phyloP scores from a whole-genome alignment of 1,140 invertebrate species.

The Pseudomyrmex sp. region DNA sequence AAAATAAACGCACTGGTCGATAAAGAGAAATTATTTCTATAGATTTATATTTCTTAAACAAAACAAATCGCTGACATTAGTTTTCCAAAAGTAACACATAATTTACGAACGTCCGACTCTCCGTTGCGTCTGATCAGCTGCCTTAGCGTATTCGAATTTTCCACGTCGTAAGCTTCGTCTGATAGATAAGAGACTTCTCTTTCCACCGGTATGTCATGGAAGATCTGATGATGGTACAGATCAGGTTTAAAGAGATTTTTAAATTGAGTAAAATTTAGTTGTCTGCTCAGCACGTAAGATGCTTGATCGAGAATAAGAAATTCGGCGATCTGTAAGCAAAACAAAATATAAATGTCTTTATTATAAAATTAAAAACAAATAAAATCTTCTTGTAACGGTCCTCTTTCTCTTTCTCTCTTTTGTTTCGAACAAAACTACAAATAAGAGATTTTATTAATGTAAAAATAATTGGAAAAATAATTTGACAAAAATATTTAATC shows the following conservation, averaged over 20 bases:
- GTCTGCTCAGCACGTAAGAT: constrained; percentile 42
- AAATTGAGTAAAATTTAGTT: constrained; percentile 61
- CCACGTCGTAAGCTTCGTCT: constrained; percentile 60
- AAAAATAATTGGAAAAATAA: no score
- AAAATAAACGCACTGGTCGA: neutral
- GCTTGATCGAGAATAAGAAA: constrained; percentile 41
- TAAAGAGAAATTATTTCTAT: no score
- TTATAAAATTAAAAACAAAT: constrained; percentile 7
- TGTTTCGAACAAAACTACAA: neutral
- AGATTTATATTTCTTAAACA: no score
- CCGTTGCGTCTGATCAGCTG: constrained; percentile 63
- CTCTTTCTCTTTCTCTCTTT: no score
- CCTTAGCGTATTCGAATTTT: constrained; percentile 6
- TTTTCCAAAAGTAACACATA: neutral
- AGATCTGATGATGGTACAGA: neutral
- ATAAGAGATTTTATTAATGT: no score
- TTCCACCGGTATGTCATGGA: neutral
- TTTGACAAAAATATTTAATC: neutral
- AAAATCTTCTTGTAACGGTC: no score
- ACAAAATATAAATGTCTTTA: neutral
- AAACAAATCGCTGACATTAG: no score
- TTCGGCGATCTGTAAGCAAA: constrained; percentile 57
- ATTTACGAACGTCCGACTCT: constrained; percentile 70
- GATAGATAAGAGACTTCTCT: constrained; percentile 62
- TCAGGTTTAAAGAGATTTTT: neutral